phyloP scores from a whole-genome alignment of 2,797 vertebrate species.

The Acomys russatus region DNA sequence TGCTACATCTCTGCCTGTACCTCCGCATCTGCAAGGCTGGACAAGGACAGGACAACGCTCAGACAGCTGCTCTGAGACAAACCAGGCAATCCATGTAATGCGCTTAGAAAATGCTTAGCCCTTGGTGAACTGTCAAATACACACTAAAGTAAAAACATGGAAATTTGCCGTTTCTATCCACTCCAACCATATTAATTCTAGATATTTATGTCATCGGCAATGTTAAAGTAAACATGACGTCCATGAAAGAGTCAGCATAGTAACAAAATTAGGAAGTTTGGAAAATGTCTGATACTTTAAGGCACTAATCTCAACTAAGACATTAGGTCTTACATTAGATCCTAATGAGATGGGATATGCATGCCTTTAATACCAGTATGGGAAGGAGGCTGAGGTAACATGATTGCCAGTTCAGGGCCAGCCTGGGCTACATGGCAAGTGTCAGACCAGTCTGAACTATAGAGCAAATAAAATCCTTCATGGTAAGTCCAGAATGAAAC shows the following conservation, averaged over 20 bases:
- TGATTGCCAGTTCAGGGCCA: neutral
- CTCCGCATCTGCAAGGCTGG: neutral
- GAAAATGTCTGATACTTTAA: neutral
- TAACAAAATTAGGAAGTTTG: neutral
- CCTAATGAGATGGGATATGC: neutral
- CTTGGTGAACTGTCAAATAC: neutral
- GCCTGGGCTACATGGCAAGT: neutral
- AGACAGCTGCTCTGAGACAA: neutral
- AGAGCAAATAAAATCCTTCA: neutral
- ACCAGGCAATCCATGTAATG: neutral
- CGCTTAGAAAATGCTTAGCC: neutral
- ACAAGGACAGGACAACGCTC: neutral
- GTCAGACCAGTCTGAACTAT: neutral
- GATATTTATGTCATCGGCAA: neutral
- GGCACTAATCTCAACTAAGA: neutral
- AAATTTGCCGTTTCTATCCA: neutral
- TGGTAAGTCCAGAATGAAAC: neutral
- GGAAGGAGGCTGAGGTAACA: neutral
- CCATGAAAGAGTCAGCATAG: neutral
- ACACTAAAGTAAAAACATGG: neutral
- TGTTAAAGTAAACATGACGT: constrained; percentile 8
- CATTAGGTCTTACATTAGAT: neutral
- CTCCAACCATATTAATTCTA: neutral
- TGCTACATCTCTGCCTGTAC: neutral
- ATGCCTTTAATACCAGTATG: neutral